Percentiles rank a stretch among this genome's conserved stretches.
Evolutionary conservation across 2,113 vertebrate species (phyloP).

Genomic region (Syrrhaptes paradoxus): DNA sequence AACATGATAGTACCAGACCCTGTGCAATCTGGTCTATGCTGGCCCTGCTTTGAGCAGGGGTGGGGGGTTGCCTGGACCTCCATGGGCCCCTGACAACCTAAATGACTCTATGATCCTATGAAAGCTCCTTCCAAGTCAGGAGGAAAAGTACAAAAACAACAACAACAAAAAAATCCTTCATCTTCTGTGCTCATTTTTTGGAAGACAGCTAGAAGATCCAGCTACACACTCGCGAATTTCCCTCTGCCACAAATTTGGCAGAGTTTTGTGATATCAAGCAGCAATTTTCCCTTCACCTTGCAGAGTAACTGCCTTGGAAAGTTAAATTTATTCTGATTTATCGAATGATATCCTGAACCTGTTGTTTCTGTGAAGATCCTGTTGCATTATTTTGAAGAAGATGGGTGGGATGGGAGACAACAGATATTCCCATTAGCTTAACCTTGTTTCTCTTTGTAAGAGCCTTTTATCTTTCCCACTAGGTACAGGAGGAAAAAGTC

Average conservation of each 20-base stretch:
- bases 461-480: neutral
- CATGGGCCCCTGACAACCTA: neutral
- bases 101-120: neutral
- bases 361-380: neutral
- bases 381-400: neutral
- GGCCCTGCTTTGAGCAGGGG: neutral
- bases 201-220: neutral
- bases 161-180: neutral
- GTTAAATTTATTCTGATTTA: neutral
- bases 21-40: neutral
- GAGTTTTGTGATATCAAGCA: neutral
- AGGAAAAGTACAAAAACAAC: neutral
- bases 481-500: neutral
- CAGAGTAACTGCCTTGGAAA: neutral
- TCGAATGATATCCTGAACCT: neutral
- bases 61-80: neutral
- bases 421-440: neutral
- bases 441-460: neutral
- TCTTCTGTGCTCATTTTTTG: neutral
- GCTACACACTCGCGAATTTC: accelerated
- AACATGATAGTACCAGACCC: neutral
- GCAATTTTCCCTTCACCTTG: neutral
- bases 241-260: neutral
- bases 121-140: neutral
- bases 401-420: neutral